phyloP scores from a whole-genome alignment of 1,140 invertebrate species.

The Stegodyphus dumicola region DNA sequence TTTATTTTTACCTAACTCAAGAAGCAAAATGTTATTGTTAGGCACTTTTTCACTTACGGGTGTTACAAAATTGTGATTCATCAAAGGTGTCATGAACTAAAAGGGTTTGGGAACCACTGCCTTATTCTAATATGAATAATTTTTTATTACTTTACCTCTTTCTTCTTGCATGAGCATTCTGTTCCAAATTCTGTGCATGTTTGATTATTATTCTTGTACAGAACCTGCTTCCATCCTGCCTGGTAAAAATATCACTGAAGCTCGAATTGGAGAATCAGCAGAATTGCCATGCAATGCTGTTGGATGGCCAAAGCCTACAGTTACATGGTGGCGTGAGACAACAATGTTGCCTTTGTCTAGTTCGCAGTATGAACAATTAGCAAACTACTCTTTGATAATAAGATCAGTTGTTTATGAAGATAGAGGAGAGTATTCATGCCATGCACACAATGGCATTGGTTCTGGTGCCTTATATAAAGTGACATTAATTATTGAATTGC shows the following conservation, averaged over 20 bases:
- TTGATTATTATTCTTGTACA: background rate
- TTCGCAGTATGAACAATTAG: conserved; percentile 78
- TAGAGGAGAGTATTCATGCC: conserved; percentile 84
- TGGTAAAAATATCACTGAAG: conserved; percentile 72
- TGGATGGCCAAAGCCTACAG: conserved; percentile 82
- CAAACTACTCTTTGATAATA: conserved; percentile 81
- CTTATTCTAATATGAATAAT: too few species aligned
- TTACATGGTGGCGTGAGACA: conserved; percentile 88
- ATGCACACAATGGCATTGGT: conserved; percentile 85
- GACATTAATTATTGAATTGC: conserved; percentile 69
- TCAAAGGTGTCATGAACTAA: too few species aligned
- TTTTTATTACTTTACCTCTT: too few species aligned
- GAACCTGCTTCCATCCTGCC: conserved; percentile 61
- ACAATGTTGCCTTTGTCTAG: conserved; percentile 79
- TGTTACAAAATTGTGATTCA: too few species aligned
- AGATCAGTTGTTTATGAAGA: conserved; percentile 77
- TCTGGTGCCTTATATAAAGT: conserved; percentile 81
- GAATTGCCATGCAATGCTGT: conserved; percentile 83
- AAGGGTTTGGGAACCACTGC: too few species aligned
- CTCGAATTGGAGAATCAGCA: conserved; percentile 77
- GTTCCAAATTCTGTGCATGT: too few species aligned
- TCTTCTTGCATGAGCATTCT: too few species aligned
- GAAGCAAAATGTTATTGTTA: too few species aligned
- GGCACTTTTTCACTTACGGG: too few species aligned
- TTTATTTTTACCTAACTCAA: too few species aligned